Percentiles rank a stretch among this genome's conserved stretches.
Conservation (phyloP, 2,113 vertebrate genomes). For the Osmerus eperlanus region DNA sequence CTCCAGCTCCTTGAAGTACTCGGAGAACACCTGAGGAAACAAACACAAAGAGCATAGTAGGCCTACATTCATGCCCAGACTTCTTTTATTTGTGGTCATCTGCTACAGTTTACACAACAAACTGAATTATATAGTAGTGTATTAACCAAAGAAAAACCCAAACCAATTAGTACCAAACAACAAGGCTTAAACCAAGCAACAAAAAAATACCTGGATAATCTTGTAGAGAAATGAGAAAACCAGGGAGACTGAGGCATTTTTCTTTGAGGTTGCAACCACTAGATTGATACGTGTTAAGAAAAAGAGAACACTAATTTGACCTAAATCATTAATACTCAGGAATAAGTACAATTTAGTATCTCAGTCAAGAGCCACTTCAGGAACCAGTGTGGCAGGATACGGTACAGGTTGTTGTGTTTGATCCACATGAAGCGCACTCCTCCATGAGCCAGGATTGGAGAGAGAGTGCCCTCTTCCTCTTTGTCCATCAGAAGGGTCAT, state of each 20-base stretch:
- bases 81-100: too few species aligned
- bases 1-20: slow-evolving; percentile 98
- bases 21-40: slow-evolving; percentile 85
- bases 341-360: too few species aligned
- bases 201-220: slow-evolving; percentile 85
- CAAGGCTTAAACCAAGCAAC: not conserved
- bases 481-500: slow-evolving; percentile 97
- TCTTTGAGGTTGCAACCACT: slow-evolving; percentile 99
- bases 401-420: slow-evolving; percentile 96
- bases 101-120: not conserved
- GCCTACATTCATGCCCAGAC: too few species aligned
- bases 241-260: slow-evolving; percentile 95
- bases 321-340: too few species aligned
- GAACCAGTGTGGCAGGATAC: slow-evolving; percentile 82
- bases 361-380: too few species aligned
- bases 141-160: not conserved
- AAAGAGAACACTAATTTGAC: not conserved
- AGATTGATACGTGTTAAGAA: slow-evolving; percentile 65
- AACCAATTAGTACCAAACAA: not conserved
- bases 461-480: slow-evolving; percentile 92
- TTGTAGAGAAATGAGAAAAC: slow-evolving; percentile 99
- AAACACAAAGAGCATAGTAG: not conserved
- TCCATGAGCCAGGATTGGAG: slow-evolving; percentile 92
- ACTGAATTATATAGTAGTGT: not conserved
- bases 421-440: slow-evolving; percentile 99